Percentiles rank a stretch among this genome's conserved stretches.
Evolutionary conservation across 1,140 invertebrate species (phyloP).

Genomic region (Papilio machaon): DNA sequence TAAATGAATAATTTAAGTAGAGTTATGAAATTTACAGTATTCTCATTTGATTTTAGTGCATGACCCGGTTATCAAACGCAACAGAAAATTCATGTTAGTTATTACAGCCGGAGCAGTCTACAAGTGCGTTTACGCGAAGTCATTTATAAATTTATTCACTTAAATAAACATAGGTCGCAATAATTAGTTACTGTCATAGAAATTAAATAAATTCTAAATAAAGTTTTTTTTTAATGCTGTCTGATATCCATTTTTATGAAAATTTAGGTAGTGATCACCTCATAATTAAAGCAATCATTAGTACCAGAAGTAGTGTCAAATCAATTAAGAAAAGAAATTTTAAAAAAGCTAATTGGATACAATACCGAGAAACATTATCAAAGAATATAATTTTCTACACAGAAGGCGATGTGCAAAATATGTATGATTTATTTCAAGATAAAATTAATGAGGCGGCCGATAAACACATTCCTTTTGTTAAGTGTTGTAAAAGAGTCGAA

Average conservation of each 20-base stretch:
- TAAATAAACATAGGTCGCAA: not conserved
- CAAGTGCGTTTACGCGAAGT: constrained; percentile 5
- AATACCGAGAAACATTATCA: constrained; percentile 36
- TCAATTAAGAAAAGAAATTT: constrained; percentile 44
- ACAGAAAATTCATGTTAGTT: constrained; percentile 6
- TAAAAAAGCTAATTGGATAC: constrained; percentile 44
- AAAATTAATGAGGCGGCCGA: constrained; percentile 43
- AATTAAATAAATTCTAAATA: not conserved
- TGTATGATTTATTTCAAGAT: constrained; percentile 44
- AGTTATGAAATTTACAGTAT: not conserved
- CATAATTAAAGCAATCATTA: constrained; percentile 40
- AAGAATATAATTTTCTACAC: not conserved
- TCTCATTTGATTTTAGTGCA: not conserved
- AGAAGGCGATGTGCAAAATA: constrained; percentile 35
- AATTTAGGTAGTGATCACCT: constrained; percentile 48
- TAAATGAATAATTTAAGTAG: not conserved
- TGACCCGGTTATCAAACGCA: constrained; percentile 10
- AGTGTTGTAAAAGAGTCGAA: constrained; percentile 26
- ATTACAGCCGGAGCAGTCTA: not conserved
- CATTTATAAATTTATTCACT: not conserved
- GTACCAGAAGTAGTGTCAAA: not conserved
- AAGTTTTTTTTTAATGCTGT: no score
- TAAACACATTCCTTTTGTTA: constrained; percentile 44
- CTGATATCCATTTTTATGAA: not conserved
- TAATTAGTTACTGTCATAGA: not conserved